Conservation (phyloP, 2,113 vertebrate species). For the Cnemophilus loriae region DNA sequence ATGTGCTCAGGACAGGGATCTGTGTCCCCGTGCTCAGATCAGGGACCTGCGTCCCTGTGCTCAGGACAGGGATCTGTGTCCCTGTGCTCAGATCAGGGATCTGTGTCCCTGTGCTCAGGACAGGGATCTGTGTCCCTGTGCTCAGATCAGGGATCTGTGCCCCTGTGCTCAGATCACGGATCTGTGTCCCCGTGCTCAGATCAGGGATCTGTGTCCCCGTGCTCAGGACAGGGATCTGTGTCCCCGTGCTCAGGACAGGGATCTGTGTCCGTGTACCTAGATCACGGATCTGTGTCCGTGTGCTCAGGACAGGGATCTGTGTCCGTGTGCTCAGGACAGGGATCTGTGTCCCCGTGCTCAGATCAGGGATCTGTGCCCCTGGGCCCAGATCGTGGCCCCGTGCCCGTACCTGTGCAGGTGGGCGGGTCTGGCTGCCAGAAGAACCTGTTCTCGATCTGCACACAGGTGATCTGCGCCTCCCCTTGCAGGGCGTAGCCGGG, state of each 20-base stretch:
- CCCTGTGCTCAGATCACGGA: too few species aligned
- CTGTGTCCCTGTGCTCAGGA: too few species aligned
- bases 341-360: not conserved
- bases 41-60: fast-evolving
- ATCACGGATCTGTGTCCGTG: too few species aligned
- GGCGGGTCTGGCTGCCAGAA: constrained; percentile 98
- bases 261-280: too few species aligned
- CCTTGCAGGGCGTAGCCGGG: constrained; percentile 90
- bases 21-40: not conserved
- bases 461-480: constrained; percentile 87
- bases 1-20: fast-evolving
- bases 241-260: not conserved
- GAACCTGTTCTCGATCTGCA: constrained; percentile 91
- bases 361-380: not conserved
- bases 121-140: too few species aligned
- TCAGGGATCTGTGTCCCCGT: not conserved
- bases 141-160: too few species aligned
- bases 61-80: too few species aligned
- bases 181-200: not conserved
- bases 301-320: not conserved
- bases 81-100: fast-evolving
- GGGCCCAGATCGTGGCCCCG: fast-evolving
- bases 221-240: too few species aligned
- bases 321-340: fast-evolving
- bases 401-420: constrained; percentile 81